These are phyloP conservation scores for Eretmocerus hayati DNA, from an alignment of 2,888 invertebrate genomes.

Conservation along the genomic window DNA sequence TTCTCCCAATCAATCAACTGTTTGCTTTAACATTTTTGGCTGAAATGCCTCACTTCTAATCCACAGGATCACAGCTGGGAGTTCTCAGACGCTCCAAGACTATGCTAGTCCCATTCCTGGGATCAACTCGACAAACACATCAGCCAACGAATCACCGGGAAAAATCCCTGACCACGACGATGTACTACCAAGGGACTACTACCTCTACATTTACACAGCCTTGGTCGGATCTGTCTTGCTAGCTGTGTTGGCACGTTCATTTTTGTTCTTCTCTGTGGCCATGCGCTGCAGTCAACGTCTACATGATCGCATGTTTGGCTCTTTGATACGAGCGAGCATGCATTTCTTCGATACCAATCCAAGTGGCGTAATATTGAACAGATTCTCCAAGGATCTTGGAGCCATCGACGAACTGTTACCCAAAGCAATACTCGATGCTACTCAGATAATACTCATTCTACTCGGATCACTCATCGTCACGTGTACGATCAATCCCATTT, in stretches of 20 bases:
- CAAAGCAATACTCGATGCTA: conserved; percentile 57
- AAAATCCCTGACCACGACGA: neutral
- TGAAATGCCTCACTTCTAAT: too few species aligned
- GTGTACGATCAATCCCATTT: conserved; percentile 56
- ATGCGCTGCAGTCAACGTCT: conserved; percentile 50
- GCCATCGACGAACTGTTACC: conserved; percentile 69
- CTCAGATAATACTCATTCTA: conserved; percentile 47
- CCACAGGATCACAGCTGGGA: conserved; percentile 56
- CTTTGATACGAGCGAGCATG: conserved; percentile 54
- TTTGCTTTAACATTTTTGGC: too few species aligned
- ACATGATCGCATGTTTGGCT: conserved; percentile 52
- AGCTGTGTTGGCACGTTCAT: conserved; percentile 47
- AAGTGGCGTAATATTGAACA: conserved; percentile 69
- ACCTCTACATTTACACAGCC: conserved; percentile 55
- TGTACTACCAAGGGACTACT: neutral
- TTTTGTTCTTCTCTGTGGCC: conserved; percentile 47
- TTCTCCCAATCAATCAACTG: too few species aligned
- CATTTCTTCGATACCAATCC: conserved; percentile 81
- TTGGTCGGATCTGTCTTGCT: conserved; percentile 47
- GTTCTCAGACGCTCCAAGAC: conserved; percentile 29
- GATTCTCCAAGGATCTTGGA: conserved; percentile 79
- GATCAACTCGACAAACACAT: neutral
- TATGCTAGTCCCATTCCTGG: neutral
- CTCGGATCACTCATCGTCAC: conserved; percentile 57
- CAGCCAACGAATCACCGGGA: neutral